Evolutionary conservation across 1,140 invertebrate genomes (phyloP), one percentile per base, ranked within the genome.

Genomic region (Drosophila jambulina): DNA sequence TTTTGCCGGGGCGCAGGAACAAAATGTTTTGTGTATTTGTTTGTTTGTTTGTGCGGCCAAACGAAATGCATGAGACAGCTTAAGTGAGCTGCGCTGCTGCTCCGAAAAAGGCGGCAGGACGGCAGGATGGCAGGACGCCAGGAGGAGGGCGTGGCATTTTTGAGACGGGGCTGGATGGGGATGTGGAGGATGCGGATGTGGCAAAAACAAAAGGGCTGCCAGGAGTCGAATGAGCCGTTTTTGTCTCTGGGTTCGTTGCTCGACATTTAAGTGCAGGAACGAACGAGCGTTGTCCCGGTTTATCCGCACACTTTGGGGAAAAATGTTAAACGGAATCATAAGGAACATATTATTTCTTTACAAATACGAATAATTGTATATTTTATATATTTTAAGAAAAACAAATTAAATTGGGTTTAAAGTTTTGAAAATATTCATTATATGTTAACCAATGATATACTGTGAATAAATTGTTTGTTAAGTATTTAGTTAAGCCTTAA

Each of bases 241-340:
- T 88, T 87, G 84, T 87, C 85, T 88, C 78, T 88, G 85, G 69
- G 85, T 87, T 87, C 85, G 85, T 87, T 87, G 85, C 80, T 75
- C 85, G 84, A 57, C 74, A 54, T 71, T 84, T 90, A 88, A 87
- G 85, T 84, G 85, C 84, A 84, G 71, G 82, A 72, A 78, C 78
- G 79, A 77, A 75, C 82, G 77, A 88, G 68, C 78, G 51, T 74
- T 76, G 82, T 78, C 67, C 74, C 60, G 82, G 69, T 72, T 70
- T 77, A 82, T 81, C 63, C 76, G 49, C 64, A 84, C 63, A 70
- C 67, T 68, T 34, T 70, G 63, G 62, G 48, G 27, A 58, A 48
- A 70, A 68, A 68, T 51, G n/a, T 42, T 34, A 29, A 27, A 15
- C 38, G 8, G 54, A 29, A 36, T 43, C 15, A 27, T 2, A 10